phyloP scores from a whole-genome alignment of 2,113 vertebrate species.

The Lepus timidus region DNA sequence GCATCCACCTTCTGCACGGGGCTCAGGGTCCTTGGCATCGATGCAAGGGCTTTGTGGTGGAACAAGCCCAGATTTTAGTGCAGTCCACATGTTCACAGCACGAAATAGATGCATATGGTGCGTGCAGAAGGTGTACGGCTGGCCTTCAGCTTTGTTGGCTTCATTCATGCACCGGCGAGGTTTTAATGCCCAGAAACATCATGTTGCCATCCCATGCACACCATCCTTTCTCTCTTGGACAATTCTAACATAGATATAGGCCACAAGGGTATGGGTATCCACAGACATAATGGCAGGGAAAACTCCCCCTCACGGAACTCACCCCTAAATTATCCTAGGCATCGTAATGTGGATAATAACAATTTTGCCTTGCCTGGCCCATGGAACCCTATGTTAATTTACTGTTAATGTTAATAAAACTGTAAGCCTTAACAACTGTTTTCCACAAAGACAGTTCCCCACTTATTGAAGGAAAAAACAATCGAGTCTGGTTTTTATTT shows the following conservation, averaged over 20 bases:
- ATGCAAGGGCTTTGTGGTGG: not conserved
- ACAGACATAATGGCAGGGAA: no score
- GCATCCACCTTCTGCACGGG: not conserved
- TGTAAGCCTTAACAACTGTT: not conserved
- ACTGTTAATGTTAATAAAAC: not conserved
- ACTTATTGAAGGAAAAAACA: not conserved
- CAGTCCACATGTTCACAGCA: not conserved
- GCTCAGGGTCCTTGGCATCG: not conserved
- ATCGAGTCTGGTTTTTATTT: not conserved
- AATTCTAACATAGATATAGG: not conserved
- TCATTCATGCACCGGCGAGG: fast-evolving
- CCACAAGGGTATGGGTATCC: not conserved
- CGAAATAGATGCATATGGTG: fast-evolving
- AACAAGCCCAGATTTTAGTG: not conserved
- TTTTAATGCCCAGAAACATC: no score
- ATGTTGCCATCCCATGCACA: fast-evolving
- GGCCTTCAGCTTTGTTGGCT: not conserved
- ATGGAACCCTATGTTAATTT: not conserved
- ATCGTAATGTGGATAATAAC: not conserved
- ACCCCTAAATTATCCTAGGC: not conserved
- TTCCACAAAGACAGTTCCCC: not conserved
- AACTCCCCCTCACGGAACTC: not conserved
- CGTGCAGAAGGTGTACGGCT: not conserved
- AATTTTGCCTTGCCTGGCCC: not conserved
- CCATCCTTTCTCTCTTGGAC: not conserved